Base-by-base conservation (phyloP, 2,888 invertebrate genomes). In the Athripsodes cinereus region DNA sequence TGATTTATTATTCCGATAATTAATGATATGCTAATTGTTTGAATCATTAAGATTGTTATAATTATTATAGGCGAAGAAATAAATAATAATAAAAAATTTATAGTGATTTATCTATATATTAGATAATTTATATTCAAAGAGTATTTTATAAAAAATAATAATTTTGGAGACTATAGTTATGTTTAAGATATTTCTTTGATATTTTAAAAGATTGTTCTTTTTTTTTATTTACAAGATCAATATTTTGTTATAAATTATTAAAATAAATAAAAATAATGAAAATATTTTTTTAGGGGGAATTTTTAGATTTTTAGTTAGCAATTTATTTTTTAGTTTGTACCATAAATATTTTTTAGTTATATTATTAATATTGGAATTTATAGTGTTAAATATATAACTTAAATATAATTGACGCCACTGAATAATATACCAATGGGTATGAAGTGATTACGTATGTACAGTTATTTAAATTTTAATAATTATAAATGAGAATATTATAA, bases 101-200 rank as follows among this genome's bases (percentile, higher is more conserved):
- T 34, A 34, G 10, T 19, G n/a, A n/a, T n/a, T n/a, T n/a, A n/a
- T 44, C 2, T 44, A 44, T 21, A 44, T 20, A 20, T 35, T 21
- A 44, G 61, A 69, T 65, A 67, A n/a, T n/a, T 71, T 69, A 55
- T 69, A 65, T 62, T 73, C 81, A 83, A 78, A 76, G 77, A 77
- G 73, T 84, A 84, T 81, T 84, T 84, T 83, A 77, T 65, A 73
- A 67, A 64, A 84, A 84, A 84, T 82, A 76, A 81, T 83, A 84
- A 82, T 84, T 84, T 84, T 84, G 82, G 82, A 79, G 78, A 82
- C 84, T 84, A 82, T 80, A 69, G 79, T 81, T 76, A 78, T 75
- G 76, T 72, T 71, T 57, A 67, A 66, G 72, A 73, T 78, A 78
- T 78, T 80, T 78, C 74, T 76, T 78, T 82, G 80, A 80, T 77